These are phyloP conservation scores for Chrysemys picta DNA, from an alignment of 2,113 vertebrate species.

Conservation along the genomic window DNA sequence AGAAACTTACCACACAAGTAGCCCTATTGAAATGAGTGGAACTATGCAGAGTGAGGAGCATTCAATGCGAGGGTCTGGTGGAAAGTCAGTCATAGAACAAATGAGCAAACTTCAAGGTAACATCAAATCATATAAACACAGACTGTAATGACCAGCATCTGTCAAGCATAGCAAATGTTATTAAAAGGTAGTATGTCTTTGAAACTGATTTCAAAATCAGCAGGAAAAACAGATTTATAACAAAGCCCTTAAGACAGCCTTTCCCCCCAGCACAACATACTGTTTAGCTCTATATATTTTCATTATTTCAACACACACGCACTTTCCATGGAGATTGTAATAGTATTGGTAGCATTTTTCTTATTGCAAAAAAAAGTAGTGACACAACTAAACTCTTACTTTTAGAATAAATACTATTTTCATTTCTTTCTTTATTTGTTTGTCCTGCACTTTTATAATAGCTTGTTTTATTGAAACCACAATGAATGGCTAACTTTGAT, in stretches of 20 bases:
- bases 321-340: background rate
- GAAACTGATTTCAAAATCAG: background rate
- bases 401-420: background rate
- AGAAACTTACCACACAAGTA: background rate
- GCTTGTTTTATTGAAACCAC: background rate
- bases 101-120: background rate
- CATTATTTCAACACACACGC: background rate
- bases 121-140: background rate
- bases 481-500: background rate
- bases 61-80: background rate
- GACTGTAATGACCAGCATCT: background rate
- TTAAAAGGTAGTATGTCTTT: background rate
- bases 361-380: background rate
- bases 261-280: background rate
- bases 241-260: background rate
- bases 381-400: background rate
- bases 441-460: background rate
- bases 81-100: background rate
- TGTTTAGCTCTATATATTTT: background rate
- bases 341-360: background rate
- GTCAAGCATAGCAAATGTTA: background rate
- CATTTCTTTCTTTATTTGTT: background rate
- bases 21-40: background rate
- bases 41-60: background rate
- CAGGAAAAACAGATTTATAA: background rate